Conservation (phyloP, 2,888 invertebrate genomes). For the Drepana falcataria region DNA sequence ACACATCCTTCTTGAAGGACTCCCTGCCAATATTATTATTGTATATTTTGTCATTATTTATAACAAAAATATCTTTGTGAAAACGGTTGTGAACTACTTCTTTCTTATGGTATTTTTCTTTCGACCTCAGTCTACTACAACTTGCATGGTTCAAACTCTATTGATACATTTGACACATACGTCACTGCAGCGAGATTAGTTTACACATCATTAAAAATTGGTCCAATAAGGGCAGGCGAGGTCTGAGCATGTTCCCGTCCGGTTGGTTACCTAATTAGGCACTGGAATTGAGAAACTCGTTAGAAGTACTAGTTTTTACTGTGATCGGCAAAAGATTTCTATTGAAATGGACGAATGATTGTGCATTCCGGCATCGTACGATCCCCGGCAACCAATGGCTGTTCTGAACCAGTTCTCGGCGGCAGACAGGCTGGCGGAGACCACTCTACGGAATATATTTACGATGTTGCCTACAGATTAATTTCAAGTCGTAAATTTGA, state of each 20-base stretch:
- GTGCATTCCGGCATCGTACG: slow-evolving; percentile 32
- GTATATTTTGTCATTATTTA: too few relatives aligned
- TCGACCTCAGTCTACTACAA: too few relatives aligned
- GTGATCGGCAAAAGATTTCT: slow-evolving; percentile 53
- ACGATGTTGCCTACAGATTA: slow-evolving; percentile 23
- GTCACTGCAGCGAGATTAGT: neutral
- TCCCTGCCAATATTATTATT: too few relatives aligned
- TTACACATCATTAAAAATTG: slow-evolving; percentile 5
- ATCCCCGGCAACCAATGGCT: slow-evolving; percentile 33
- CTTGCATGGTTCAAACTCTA: too few relatives aligned
- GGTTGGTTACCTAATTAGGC: slow-evolving; percentile 51
- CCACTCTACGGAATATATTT: slow-evolving; percentile 9
- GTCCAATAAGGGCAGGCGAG: slow-evolving; percentile 25
- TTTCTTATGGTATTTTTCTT: too few relatives aligned
- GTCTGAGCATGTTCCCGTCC: slow-evolving; percentile 33
- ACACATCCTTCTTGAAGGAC: too few relatives aligned
- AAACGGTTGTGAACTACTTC: too few relatives aligned
- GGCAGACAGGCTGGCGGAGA: slow-evolving; percentile 45
- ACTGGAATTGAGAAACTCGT: slow-evolving; percentile 67
- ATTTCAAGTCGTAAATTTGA: slow-evolving; percentile 12
- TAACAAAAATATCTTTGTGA: too few relatives aligned
- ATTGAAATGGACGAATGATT: slow-evolving; percentile 33
- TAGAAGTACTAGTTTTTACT: slow-evolving; percentile 56
- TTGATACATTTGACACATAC: too few relatives aligned
- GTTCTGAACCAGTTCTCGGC: slow-evolving; percentile 24